A percentile compares a stretch with the other conserved stretches of the same genome.
Conservation (phyloP, 1,140 invertebrate genomes). For the Druon quercuslanigerum region DNA sequence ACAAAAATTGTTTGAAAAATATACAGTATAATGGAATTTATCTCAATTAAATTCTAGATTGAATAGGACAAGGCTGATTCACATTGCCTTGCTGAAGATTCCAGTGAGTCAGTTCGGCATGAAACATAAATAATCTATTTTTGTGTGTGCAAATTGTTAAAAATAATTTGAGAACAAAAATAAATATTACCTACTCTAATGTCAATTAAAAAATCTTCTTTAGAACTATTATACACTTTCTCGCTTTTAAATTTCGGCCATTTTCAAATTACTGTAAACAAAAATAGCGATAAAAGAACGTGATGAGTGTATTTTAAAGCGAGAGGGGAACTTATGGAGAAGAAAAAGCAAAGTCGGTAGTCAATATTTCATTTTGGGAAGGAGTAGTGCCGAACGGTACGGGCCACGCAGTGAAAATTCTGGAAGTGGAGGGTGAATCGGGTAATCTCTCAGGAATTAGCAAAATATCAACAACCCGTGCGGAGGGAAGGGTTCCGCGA, state of each 20-base stretch:
- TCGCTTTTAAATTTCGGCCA: background rate
- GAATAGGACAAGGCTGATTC: too few species aligned
- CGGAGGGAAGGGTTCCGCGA: constrained; percentile 16
- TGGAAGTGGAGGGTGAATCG: background rate
- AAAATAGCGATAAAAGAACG: background rate
- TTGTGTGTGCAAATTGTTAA: too few species aligned
- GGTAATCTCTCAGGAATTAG: constrained; percentile 23
- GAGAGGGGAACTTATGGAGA: background rate
- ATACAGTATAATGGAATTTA: too few species aligned
- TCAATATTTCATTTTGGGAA: background rate
- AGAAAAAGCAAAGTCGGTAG: background rate
- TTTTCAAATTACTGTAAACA: background rate
- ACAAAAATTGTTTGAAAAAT: too few species aligned
- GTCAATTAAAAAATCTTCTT: too few species aligned
- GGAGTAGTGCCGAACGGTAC: background rate
- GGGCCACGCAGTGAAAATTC: constrained; percentile 1
- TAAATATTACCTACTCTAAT: too few species aligned
- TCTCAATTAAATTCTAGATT: too few species aligned
- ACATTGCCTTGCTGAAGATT: too few species aligned
- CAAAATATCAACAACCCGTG: constrained; percentile 32
- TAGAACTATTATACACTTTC: too few species aligned
- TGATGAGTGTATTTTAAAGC: background rate
- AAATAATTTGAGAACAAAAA: too few species aligned
- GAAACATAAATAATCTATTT: too few species aligned
- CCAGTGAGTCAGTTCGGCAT: too few species aligned